Evolutionary conservation across 2,888 invertebrate species (phyloP), one percentile per base, ranked within the genome.

Genomic region (Salticus scenicus): DNA sequence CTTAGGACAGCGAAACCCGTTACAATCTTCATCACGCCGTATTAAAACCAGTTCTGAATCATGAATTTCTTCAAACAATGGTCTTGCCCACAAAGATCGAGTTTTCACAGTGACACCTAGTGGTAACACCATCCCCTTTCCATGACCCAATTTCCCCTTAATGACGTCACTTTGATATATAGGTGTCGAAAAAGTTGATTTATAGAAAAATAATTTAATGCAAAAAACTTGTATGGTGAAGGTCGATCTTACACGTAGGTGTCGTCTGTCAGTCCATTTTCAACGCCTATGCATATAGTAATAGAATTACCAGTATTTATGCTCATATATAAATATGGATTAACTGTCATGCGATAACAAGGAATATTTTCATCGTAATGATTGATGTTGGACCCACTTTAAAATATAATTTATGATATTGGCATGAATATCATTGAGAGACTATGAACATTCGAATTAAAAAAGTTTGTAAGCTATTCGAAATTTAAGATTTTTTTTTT

Each of bases 1-100:
- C 24, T 42, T n/a, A 74, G 24, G 28, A 66, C 30, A 41, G 70
- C 75, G 75, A 81, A 70, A 75, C 70, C 81, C 74, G 81, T 64
- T 75, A 81, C 57, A 41, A 70, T 30, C 81, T 31, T 70, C 81
- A 81, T 81, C 75, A 24, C 75, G 41, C 63, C 24, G 70, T 31
- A 42, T 75, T 64, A 64, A n/a, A 81, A 81, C 81, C 75, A 70
- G 81, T 81, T 81, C 81, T 81, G 81, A 70, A 75, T 12, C 42
- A 37, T 20, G n/a, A 27, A 17, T 37, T 31, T 33, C 37, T 63
- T 14, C 41, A 75, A 76, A 83, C 76, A 76, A 76, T 67, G 20
- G 57, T 47, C n/a, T 17, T 7, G 47, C 47, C 17, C 4, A 2
- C 2, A 66, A 37, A 57, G 69, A 47, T 72, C 51, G 20, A 31